phyloP scores from a whole-genome alignment of 2,888 invertebrate species.

The Cosmia pyralina region DNA sequence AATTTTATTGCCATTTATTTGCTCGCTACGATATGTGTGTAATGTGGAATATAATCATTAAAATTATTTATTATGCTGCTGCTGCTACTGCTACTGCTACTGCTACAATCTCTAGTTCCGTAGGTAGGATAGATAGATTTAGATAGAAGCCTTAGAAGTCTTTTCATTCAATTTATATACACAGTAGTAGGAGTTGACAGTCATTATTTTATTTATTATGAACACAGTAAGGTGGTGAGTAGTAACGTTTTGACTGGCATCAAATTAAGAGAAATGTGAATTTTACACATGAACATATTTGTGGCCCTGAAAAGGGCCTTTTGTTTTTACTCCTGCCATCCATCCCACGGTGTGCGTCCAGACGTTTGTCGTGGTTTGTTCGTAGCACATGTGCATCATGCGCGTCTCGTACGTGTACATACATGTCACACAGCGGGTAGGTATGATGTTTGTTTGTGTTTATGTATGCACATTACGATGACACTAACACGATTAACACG shows the following conservation, averaged over 20 bases:
- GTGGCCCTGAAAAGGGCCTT: constrained; percentile 64
- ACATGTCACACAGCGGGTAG: constrained; percentile 85
- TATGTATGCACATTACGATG: neutral
- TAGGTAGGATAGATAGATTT: too few species aligned
- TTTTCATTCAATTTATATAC: too few species aligned
- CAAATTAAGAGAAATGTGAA: constrained; percentile 17
- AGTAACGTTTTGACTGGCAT: neutral
- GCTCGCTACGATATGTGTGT: too few species aligned
- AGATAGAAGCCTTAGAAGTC: too few species aligned
- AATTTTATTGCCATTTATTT: too few species aligned
- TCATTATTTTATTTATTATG: too few species aligned
- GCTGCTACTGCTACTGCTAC: too few species aligned
- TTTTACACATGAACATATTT: constrained; percentile 34
- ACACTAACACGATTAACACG: neutral
- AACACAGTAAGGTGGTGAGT: too few species aligned
- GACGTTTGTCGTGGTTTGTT: constrained; percentile 10
- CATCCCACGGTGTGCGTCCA: constrained; percentile 4
- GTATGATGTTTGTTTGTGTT: neutral
- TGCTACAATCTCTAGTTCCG: too few species aligned
- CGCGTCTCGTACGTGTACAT: neutral
- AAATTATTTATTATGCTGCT: too few species aligned
- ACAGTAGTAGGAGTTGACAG: too few species aligned
- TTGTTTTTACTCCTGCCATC: constrained; percentile 25
- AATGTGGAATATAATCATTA: too few species aligned
- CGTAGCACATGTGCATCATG: constrained; percentile 60